phyloP scores from a whole-genome alignment of 2,888 invertebrate genomes.

The Polymixis flavicincta region DNA sequence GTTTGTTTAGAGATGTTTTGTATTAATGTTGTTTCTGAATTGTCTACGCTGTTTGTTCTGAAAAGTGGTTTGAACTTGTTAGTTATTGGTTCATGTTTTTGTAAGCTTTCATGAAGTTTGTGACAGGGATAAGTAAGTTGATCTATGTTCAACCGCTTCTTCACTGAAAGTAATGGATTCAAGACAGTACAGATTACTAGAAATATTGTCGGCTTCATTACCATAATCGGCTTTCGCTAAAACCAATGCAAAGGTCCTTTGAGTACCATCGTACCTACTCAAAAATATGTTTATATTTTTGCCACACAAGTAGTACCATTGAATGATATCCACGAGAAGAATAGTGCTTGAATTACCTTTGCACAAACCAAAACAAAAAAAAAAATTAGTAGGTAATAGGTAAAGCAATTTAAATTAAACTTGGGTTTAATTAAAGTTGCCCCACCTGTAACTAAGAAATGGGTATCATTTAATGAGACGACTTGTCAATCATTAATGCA shows the following conservation, averaged over 20 bases:
- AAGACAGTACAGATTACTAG: background rate
- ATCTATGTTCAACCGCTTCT: constrained; percentile 3
- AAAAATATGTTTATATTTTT: background rate
- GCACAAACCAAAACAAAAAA: background rate
- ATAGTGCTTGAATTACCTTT: background rate
- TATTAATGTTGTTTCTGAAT: constrained; percentile 33
- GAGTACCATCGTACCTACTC: background rate
- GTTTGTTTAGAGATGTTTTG: constrained; percentile 50
- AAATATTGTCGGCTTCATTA: constrained; percentile 14
- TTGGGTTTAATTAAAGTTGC: background rate
- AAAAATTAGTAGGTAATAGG: too few relatives aligned
- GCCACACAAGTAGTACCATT: background rate
- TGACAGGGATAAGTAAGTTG: constrained; percentile 19
- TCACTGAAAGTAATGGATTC: background rate
- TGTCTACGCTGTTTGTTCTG: constrained; percentile 33
- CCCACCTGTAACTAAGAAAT: too few relatives aligned
- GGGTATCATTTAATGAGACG: background rate
- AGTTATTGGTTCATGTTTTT: constrained; percentile 43
- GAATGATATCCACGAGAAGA: background rate
- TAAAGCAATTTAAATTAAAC: background rate
- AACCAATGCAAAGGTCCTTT: background rate
- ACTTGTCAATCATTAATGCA: background rate
- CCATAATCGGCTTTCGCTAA: constrained; percentile 10
- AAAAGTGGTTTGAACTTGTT: constrained; percentile 34
- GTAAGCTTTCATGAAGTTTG: constrained; percentile 17